Evolutionary conservation across 2,888 invertebrate genomes (phyloP).

Genomic region (Drosophila cognata): DNA sequence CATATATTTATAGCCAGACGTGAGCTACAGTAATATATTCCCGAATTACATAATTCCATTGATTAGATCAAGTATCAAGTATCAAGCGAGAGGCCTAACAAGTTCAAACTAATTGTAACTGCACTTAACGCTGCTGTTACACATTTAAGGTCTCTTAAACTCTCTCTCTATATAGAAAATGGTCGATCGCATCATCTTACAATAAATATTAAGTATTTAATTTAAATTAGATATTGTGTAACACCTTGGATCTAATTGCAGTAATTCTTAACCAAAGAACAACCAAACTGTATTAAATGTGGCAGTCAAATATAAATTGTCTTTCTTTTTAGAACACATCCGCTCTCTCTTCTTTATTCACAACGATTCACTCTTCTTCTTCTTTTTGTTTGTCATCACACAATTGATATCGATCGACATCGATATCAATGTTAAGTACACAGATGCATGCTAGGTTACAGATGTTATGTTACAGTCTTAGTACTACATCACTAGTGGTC

Average conservation of each 20-base stretch:
- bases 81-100: not conserved
- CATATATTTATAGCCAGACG: not conserved
- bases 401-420: too few relatives aligned
- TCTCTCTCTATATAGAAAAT: not conserved
- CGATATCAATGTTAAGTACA: too few relatives aligned
- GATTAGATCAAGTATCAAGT: not conserved
- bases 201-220: not conserved
- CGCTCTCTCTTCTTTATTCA: too few relatives aligned
- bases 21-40: not conserved
- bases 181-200: not conserved
- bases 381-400: too few relatives aligned
- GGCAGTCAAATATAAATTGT: too few relatives aligned
- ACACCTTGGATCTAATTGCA: conserved; percentile 1
- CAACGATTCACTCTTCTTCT: too few relatives aligned
- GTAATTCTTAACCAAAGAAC: not conserved
- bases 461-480: too few relatives aligned
- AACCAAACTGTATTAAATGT: not conserved
- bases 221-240: not conserved
- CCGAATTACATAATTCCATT: not conserved
- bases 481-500: too few relatives aligned
- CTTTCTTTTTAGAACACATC: too few relatives aligned
- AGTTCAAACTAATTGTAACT: not conserved
- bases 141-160: not conserved
- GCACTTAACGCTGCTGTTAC: not conserved
- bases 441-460: too few relatives aligned